These are phyloP conservation scores for Aphis craccivora DNA, from an alignment of 1,140 invertebrate species.

Conservation along the genomic window DNA sequence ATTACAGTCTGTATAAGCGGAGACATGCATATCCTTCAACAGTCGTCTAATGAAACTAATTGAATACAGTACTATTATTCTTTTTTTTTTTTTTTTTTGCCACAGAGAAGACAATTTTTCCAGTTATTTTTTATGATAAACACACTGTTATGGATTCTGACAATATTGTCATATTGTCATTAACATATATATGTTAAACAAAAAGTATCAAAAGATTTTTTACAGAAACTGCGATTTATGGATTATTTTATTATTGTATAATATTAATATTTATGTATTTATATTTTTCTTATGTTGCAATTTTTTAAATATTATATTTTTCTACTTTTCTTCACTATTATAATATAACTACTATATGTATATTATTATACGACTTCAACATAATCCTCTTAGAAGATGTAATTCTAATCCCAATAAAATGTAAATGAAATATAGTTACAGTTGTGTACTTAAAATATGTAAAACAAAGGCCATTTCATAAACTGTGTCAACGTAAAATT, in stretches of 20 bases:
- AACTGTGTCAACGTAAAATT: not conserved
- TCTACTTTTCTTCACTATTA: not conserved
- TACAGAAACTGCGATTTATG: not conserved
- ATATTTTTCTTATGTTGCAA: not conserved
- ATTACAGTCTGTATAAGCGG: not conserved
- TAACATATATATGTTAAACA: not conserved
- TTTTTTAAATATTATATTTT: not conserved
- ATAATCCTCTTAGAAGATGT: not conserved
- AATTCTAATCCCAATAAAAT: not conserved
- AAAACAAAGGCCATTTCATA: not conserved
- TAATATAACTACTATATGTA: not conserved
- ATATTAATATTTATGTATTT: not conserved
- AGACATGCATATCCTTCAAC: not conserved
- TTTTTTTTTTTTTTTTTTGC: not conserved
- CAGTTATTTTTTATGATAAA: not conserved
- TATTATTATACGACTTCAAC: not conserved
- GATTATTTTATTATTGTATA: not conserved
- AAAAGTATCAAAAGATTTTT: not conserved
- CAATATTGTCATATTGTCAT: no score
- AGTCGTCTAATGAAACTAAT: not conserved
- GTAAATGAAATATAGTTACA: not conserved
- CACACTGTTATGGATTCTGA: not conserved
- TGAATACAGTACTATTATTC: not conserved
- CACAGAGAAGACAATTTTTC: not conserved
- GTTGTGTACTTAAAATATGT: not conserved